These are phyloP conservation scores for Drosophila lini DNA, from an alignment of 1,140 invertebrate species.

Conservation along the genomic window DNA sequence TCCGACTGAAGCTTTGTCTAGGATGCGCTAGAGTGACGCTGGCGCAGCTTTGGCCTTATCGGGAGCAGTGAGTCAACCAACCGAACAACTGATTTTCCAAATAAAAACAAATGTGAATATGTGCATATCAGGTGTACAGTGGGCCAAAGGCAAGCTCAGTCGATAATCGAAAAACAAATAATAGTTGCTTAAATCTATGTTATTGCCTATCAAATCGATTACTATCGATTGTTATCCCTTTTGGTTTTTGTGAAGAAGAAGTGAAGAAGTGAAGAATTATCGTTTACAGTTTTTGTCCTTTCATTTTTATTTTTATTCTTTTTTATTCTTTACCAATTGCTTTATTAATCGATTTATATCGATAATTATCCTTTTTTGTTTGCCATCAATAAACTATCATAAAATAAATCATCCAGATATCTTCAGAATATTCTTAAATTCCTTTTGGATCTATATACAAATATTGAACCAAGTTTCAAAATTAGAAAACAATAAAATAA, in stretches of 20 bases:
- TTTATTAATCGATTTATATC: too few relatives aligned
- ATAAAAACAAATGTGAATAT: constrained; percentile 21
- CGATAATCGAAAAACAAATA: neutral
- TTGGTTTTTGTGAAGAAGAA: too few relatives aligned
- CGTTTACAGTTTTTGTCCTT: too few relatives aligned
- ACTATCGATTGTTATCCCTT: too few relatives aligned
- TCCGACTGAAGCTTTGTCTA: constrained; percentile 21
- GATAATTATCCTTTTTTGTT: too few relatives aligned
- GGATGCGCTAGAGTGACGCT: constrained; percentile 40
- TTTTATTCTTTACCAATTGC: too few relatives aligned
- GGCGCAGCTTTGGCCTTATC: constrained; percentile 9
- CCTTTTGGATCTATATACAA: neutral
- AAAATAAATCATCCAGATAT: too few relatives aligned
- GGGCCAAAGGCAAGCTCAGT: neutral
- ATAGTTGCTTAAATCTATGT: too few relatives aligned
- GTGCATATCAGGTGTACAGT: constrained; percentile 16
- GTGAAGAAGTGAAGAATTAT: too few relatives aligned
- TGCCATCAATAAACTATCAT: too few relatives aligned
- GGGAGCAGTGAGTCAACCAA: constrained; percentile 43
- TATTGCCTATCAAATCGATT: too few relatives aligned
- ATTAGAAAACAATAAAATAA: neutral
- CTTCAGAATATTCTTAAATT: neutral
- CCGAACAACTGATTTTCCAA: constrained; percentile 48
- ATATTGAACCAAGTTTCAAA: neutral
- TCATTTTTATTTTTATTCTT: too few relatives aligned